A percentile compares a stretch with the other conserved stretches of the same genome.
phyloP scores from a whole-genome alignment of 2,797 vertebrate species.

The Poeciliopsis turneri region DNA sequence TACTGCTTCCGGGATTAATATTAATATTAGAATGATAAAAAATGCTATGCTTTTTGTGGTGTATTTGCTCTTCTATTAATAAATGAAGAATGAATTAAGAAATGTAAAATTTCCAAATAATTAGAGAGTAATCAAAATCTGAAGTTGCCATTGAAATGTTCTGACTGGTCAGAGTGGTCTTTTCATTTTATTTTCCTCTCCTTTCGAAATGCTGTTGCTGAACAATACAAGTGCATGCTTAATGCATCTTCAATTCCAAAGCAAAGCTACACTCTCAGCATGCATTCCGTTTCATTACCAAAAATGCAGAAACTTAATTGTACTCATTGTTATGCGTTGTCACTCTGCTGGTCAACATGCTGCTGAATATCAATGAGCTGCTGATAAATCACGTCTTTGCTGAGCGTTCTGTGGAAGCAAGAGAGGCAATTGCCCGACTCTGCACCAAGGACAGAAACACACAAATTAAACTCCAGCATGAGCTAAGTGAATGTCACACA shows the following conservation, averaged over 20 bases:
- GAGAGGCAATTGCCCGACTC: slow-evolving; percentile 64
- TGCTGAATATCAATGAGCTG: slow-evolving; percentile 73
- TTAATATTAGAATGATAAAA: neutral
- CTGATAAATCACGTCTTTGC: slow-evolving; percentile 70
- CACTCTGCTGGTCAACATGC: slow-evolving; percentile 68
- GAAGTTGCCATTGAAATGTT: neutral
- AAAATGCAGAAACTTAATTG: slow-evolving; percentile 75
- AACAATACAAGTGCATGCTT: slow-evolving; percentile 32
- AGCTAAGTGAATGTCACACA: slow-evolving; percentile 41
- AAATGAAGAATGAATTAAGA: too few species aligned
- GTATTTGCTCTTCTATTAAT: neutral
- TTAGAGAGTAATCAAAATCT: neutral
- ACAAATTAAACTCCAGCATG: slow-evolving; percentile 50
- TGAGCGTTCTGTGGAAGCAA: slow-evolving; percentile 54
- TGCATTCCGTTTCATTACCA: slow-evolving; percentile 70
- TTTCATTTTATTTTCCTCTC: slow-evolving; percentile 12
- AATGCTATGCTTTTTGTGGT: neutral
- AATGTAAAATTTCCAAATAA: neutral
- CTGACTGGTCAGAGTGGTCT: neutral
- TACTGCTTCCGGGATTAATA: neutral
- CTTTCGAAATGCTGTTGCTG: slow-evolving; percentile 14
- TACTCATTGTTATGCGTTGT: slow-evolving; percentile 76
- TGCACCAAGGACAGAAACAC: slow-evolving; percentile 64
- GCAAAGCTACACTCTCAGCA: slow-evolving; percentile 50
- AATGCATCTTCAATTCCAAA: slow-evolving; percentile 58